phyloP scores from a whole-genome alignment of 2,797 vertebrate genomes.

The Thripadectes ignobilis region DNA sequence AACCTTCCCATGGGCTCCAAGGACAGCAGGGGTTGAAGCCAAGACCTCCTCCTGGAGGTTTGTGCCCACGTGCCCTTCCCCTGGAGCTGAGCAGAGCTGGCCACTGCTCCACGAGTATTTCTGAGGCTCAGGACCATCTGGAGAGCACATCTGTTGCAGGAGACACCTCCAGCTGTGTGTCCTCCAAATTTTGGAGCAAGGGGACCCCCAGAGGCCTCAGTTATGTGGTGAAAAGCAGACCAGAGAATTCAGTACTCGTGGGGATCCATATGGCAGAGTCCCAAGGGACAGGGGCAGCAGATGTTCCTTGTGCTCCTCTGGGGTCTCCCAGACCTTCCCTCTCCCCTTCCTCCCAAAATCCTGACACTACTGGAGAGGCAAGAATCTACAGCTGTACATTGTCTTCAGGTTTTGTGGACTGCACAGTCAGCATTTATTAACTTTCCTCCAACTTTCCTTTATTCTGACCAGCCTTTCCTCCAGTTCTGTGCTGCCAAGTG shows the following conservation, averaged over 20 bases:
- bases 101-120: neutral
- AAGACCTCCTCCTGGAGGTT: neutral
- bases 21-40: neutral
- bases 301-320: neutral
- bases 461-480: neutral
- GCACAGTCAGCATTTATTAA: fast-evolving
- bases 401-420: neutral
- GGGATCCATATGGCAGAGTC: neutral
- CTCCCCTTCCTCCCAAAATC: neutral
- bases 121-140: neutral
- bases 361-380: neutral
- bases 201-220: neutral
- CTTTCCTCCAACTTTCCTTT: neutral
- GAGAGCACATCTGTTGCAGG: conserved; percentile 25
- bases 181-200: neutral
- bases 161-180: neutral
- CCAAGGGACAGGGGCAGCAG: neutral
- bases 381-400: neutral
- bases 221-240: neutral
- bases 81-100: neutral
- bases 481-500: neutral
- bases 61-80: neutral
- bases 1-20: neutral
- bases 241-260: neutral
- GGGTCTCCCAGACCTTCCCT: neutral